Percentiles rank a stretch among this genome's conserved stretches.
These are phyloP conservation scores for Semaprochilodus insignis DNA, from an alignment of 2,797 vertebrate genomes.

Conservation along the genomic window DNA sequence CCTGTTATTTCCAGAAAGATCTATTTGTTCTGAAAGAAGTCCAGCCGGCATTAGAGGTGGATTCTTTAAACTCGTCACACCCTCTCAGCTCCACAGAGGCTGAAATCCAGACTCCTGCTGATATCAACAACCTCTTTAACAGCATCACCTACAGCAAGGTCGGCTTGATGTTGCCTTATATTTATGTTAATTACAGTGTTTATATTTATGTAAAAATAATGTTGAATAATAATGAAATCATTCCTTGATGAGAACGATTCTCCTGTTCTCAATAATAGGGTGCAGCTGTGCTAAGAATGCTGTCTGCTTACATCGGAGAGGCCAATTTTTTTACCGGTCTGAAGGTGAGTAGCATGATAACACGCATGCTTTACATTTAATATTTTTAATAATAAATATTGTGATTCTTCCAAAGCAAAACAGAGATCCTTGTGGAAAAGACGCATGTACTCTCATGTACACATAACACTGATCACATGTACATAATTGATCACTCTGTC, in stretches of 20 bases:
- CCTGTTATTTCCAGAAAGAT: conserved; percentile 65
- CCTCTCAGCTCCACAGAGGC: conserved; percentile 64
- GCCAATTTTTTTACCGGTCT: conserved; percentile 65
- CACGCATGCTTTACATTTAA: neutral
- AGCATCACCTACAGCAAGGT: conserved; percentile 79
- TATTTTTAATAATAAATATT: neutral
- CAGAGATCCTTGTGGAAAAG: too few relatives aligned
- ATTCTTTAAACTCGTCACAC: conserved; percentile 72
- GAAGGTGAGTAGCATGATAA: conserved; percentile 65
- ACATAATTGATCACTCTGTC: too few relatives aligned
- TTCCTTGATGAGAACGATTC: neutral
- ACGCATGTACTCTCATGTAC: too few relatives aligned
- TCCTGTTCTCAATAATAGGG: conserved; percentile 70
- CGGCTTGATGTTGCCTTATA: neutral
- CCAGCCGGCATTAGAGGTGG: conserved; percentile 63
- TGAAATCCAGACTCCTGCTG: conserved; percentile 52
- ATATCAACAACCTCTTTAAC: conserved; percentile 72
- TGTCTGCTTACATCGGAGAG: conserved; percentile 63
- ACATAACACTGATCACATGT: too few relatives aligned
- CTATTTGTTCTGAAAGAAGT: conserved; percentile 52
- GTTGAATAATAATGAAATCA: neutral
- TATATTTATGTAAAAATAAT: neutral
- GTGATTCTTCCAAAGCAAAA: neutral
- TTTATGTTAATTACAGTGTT: neutral
- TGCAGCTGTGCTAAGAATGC: conserved; percentile 78